Conservation (phyloP, 2,797 vertebrate species). For the Peromyscus attwateri region DNA sequence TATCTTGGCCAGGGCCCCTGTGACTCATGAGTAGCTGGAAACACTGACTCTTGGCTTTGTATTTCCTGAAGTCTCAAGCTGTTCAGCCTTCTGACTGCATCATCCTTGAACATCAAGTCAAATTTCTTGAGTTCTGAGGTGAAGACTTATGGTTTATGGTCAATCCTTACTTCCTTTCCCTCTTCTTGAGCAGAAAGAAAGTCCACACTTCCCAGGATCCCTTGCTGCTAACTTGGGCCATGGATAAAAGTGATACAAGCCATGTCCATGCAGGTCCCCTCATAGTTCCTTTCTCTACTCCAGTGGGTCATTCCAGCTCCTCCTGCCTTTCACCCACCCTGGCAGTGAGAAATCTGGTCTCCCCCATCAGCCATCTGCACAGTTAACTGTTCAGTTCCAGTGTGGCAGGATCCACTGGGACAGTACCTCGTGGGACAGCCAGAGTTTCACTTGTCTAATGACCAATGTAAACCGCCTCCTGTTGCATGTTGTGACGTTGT, state of each 20-base stretch:
- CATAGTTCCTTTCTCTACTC: too few species aligned
- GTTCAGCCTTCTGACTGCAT: neutral
- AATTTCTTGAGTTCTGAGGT: neutral
- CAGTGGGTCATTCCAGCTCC: too few species aligned
- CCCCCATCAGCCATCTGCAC: neutral
- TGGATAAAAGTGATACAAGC: neutral
- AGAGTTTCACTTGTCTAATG: neutral
- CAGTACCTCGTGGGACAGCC: too few species aligned
- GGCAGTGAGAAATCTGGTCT: neutral
- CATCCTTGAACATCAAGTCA: neutral
- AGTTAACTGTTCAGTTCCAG: neutral
- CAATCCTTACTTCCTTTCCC: neutral
- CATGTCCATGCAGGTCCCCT: neutral
- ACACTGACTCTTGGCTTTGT: neutral
- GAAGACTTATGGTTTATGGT: neutral
- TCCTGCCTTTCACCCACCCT: neutral
- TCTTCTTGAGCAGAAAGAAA: neutral
- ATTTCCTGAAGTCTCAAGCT: neutral
- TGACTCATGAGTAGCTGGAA: neutral
- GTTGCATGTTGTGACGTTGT: neutral
- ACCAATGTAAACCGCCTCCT: neutral
- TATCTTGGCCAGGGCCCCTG: neutral
- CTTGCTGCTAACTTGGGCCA: neutral
- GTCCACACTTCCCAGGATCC: neutral
- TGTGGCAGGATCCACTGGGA: neutral